Evolutionary conservation across 92 coral and sea anemone species (phyloP).

Genomic region (Isaurus tuberculatus): DNA sequence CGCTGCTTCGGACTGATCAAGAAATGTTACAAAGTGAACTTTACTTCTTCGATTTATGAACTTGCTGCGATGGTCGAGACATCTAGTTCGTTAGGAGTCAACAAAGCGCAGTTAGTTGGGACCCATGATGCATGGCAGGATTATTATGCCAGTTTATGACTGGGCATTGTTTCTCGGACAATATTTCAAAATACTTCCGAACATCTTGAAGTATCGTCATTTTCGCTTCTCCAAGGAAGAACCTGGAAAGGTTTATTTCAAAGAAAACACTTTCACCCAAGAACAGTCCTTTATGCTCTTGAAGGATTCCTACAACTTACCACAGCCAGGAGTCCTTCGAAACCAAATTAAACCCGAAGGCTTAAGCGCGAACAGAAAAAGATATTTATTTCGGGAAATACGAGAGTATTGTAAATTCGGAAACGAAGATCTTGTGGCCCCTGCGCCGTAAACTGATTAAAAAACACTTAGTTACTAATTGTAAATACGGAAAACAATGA

Average conservation of each 20-base stretch:
- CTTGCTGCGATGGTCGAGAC: no score
- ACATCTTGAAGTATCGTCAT: slow-evolving; percentile 54
- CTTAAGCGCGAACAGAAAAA: background rate
- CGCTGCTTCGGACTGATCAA: no score
- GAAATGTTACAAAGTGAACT: no score
- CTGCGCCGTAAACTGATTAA: background rate
- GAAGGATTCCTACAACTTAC: background rate
- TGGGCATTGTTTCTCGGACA: no score
- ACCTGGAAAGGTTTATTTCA: slow-evolving; percentile 59
- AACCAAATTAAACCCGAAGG: background rate
- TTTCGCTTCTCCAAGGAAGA: slow-evolving; percentile 56
- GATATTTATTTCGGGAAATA: slow-evolving; percentile 12
- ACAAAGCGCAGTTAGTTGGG: no score
- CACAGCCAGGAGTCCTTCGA: background rate
- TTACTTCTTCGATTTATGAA: no score
- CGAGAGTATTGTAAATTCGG: background rate
- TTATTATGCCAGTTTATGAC: no score
- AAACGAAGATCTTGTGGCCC: slow-evolving; percentile 4
- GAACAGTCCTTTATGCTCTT: slow-evolving; percentile 35
- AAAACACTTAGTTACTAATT: background rate
- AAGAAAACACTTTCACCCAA: slow-evolving; percentile 4
- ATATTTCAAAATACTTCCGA: no score
- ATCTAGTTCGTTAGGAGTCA: no score
- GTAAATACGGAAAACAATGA: background rate
- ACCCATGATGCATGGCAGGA: no score